phyloP scores from a whole-genome alignment of 2,797 vertebrate genomes.

The Eupleurogrammus muticus region DNA sequence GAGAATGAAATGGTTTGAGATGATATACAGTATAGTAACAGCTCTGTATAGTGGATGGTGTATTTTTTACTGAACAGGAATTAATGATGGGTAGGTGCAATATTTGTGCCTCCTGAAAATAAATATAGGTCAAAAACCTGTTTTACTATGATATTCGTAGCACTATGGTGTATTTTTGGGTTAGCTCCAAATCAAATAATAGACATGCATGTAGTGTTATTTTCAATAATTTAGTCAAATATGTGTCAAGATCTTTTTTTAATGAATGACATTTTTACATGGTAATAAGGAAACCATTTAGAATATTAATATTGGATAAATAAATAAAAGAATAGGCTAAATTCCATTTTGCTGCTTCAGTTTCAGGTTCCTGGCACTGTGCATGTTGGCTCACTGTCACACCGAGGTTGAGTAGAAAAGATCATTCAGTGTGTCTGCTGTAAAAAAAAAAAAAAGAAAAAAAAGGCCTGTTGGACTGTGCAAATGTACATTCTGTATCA shows the following conservation, averaged over 20 bases:
- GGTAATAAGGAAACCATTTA: too few species aligned
- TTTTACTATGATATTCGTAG: not conserved
- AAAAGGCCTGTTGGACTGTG: not conserved
- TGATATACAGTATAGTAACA: not conserved
- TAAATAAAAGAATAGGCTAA: not conserved
- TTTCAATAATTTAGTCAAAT: not conserved
- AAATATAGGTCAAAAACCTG: not conserved
- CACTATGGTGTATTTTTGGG: not conserved
- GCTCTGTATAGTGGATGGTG: not conserved
- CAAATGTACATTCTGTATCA: not conserved
- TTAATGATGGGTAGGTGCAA: not conserved
- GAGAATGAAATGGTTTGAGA: conserved; percentile 20
- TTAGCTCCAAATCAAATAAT: not conserved
- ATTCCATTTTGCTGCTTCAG: not conserved
- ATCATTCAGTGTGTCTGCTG: not conserved
- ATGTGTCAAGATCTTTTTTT: not conserved
- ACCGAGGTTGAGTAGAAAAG: not conserved
- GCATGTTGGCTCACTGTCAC: not conserved
- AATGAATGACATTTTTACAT: not conserved
- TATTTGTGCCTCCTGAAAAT: not conserved
- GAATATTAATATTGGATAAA: too few species aligned
- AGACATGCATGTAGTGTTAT: not conserved
- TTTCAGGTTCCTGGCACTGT: not conserved
- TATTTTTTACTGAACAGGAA: not conserved
- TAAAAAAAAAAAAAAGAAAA: too few species aligned